Conservation (phyloP, 2,797 vertebrate species). For the Sebastes glaucus region DNA sequence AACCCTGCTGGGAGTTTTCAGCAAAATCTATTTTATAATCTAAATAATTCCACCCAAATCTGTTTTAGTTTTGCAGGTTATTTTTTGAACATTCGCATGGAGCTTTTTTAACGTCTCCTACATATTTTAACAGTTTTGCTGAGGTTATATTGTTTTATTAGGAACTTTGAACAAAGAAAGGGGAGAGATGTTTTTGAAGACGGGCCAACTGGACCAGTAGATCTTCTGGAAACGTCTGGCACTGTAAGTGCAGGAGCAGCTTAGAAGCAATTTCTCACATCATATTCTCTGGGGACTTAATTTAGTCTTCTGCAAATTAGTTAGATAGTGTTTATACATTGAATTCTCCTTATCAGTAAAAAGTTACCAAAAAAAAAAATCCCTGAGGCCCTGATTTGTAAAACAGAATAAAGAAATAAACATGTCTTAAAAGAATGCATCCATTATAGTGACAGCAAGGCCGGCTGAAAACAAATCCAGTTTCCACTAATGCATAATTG, state of each 20-base stretch:
- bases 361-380: too few species aligned
- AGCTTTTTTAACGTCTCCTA: too few species aligned
- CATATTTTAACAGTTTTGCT: neutral
- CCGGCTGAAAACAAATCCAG: neutral
- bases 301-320: neutral
- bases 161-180: neutral
- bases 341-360: neutral
- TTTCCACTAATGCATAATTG: conserved; percentile 11
- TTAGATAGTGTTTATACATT: neutral
- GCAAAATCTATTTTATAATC: neutral
- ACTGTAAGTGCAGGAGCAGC: neutral
- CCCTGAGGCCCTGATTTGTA: neutral
- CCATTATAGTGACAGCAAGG: conserved; percentile 1
- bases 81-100: neutral
- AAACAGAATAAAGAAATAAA: neutral
- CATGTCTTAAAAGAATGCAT: neutral
- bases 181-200: neutral
- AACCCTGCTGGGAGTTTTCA: neutral
- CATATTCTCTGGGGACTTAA: neutral
- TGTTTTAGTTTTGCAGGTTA: neutral
- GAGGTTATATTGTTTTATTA: neutral
- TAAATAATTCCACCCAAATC: neutral
- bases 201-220: neutral
- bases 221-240: neutral
- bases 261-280: neutral